These are phyloP conservation scores for Puffinus mauretanicus DNA, from an alignment of 2,113 vertebrate genomes.

Conservation along the genomic window DNA sequence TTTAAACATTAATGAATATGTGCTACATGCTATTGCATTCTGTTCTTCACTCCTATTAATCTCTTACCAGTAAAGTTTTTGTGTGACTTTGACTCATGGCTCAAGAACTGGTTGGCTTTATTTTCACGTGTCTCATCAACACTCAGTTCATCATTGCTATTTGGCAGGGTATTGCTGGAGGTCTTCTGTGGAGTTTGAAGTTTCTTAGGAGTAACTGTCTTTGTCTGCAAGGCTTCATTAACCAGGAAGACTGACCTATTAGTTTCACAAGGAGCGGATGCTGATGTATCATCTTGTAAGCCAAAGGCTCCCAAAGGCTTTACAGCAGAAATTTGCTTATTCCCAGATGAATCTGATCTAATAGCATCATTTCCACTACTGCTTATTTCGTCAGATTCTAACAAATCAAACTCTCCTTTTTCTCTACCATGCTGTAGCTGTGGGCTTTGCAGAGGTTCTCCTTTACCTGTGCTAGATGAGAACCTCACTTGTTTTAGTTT, in stretches of 20 bases:
- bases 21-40: neutral
- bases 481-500: constrained; percentile 84
- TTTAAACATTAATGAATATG: neutral
- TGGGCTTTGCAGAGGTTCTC: constrained; percentile 33
- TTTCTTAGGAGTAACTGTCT: neutral
- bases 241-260: neutral
- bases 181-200: neutral
- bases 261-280: neutral
- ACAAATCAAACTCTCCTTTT: constrained; percentile 70
- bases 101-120: constrained; percentile 11
- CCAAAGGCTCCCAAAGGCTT: neutral
- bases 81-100: constrained; percentile 17
- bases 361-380: neutral
- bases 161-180: neutral
- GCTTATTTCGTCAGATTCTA: constrained; percentile 61
- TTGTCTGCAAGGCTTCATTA: neutral
- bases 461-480: constrained; percentile 52
- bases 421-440: constrained; percentile 49
- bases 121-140: neutral
- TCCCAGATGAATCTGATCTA: neutral
- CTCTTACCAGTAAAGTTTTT: constrained; percentile 76
- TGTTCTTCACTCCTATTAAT: neutral
- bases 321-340: neutral
- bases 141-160: neutral
- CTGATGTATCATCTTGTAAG: neutral